phyloP scores from a whole-genome alignment of 1,140 invertebrate genomes.

The Mesaphorura yosii region DNA sequence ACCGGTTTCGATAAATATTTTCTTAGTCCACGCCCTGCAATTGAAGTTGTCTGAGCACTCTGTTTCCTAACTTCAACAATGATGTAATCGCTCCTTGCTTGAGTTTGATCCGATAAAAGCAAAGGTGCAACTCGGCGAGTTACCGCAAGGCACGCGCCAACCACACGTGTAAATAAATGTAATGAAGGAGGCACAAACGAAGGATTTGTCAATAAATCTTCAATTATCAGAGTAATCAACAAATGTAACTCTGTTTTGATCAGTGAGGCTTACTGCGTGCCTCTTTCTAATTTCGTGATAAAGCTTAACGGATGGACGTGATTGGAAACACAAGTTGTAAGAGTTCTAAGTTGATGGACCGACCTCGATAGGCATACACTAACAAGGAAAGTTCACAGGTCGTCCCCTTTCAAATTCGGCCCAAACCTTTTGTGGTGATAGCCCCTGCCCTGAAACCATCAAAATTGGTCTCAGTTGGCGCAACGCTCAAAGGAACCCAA shows the following conservation, averaged over 20 bases:
- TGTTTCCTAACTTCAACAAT: too few species aligned
- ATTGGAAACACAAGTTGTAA: constrained; percentile 26
- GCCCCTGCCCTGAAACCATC: too few species aligned
- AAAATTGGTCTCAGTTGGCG: too few species aligned
- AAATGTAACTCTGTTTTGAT: constrained; percentile 30
- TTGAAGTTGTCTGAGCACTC: too few species aligned
- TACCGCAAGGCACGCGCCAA: neutral
- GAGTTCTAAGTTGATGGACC: neutral
- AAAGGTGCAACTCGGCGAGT: neutral
- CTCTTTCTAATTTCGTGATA: constrained; percentile 34
- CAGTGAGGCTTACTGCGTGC: constrained; percentile 15
- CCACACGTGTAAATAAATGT: neutral
- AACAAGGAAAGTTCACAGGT: too few species aligned
- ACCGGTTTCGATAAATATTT: too few species aligned
- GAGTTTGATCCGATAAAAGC: neutral
- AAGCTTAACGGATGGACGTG: constrained; percentile 25
- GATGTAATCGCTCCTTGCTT: neutral
- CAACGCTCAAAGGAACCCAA: too few species aligned
- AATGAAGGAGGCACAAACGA: constrained; percentile 10
- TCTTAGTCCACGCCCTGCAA: too few species aligned
- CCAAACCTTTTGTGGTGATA: too few species aligned
- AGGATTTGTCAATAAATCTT: constrained; percentile 32
- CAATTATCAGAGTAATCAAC: constrained; percentile 32
- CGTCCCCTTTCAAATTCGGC: too few species aligned
- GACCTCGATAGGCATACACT: neutral